phyloP scores from a whole-genome alignment of 2,888 invertebrate species.

The Colletes collaris region DNA sequence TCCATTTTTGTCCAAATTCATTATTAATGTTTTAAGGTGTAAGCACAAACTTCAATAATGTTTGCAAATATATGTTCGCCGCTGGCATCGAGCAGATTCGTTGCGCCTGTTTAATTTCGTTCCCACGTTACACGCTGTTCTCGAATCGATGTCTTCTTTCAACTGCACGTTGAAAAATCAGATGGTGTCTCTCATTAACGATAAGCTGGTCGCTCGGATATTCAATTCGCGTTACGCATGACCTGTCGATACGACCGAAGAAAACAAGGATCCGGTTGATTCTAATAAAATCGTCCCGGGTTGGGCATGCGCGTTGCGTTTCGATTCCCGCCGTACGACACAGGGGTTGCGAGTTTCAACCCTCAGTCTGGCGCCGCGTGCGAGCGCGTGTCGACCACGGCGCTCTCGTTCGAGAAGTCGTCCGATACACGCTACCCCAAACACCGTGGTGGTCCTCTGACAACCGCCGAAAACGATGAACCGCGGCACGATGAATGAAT shows the following conservation, averaged over 20 bases:
- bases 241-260: neutral
- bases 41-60: too few relatives aligned
- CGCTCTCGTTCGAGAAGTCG: slow-evolving; percentile 9
- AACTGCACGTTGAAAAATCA: too few relatives aligned
- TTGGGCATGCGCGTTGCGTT: slow-evolving; percentile 62
- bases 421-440: neutral
- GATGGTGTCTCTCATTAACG: neutral
- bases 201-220: slow-evolving; percentile 1
- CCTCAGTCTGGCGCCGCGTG: slow-evolving; percentile 81
- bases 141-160: neutral
- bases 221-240: neutral
- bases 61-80: too few relatives aligned
- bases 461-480: slow-evolving; percentile 2
- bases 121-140: neutral
- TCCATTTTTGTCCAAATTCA: too few relatives aligned
- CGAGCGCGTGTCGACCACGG: slow-evolving; percentile 73
- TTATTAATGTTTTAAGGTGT: too few relatives aligned
- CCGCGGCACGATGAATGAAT: neutral
- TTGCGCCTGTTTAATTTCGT: neutral
- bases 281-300: slow-evolving; percentile 38
- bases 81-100: too few relatives aligned
- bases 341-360: slow-evolving; percentile 71
- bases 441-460: neutral
- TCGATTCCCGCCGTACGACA: slow-evolving; percentile 37
- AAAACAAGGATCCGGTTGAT: slow-evolving; percentile 26